Evolutionary conservation across 2,113 vertebrate genomes (phyloP).

Genomic region (Dendropsophus ebraccatus): DNA sequence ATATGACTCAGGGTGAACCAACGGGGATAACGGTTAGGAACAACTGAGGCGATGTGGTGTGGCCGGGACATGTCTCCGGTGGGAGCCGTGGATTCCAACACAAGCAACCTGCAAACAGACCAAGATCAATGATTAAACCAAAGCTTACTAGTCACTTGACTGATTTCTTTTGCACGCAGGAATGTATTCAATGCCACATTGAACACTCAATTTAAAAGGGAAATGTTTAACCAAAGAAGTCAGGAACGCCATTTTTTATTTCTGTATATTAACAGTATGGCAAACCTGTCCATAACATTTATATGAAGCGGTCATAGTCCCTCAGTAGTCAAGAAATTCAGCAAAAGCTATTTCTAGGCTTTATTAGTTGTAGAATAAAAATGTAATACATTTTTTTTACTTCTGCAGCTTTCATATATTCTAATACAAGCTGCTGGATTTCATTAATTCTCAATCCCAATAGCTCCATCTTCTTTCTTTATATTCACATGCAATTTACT

Average conservation of each 20-base stretch:
- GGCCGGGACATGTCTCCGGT: constrained; percentile 91
- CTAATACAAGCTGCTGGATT: too few relatives aligned
- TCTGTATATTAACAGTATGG: too few relatives aligned
- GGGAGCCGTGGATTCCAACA: constrained; percentile 94
- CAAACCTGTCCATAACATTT: too few relatives aligned
- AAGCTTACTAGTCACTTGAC: neutral
- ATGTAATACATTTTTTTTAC: too few relatives aligned
- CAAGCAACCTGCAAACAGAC: constrained; percentile 84
- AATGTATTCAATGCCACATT: neutral
- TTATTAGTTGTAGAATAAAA: too few relatives aligned
- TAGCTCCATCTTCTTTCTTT: too few relatives aligned
- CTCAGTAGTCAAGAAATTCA: too few relatives aligned
- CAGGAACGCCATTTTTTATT: neutral
- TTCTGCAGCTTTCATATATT: too few relatives aligned
- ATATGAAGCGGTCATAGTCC: too few relatives aligned
- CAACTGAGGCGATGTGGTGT: constrained; percentile 97
- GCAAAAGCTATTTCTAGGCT: too few relatives aligned
- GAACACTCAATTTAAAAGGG: neutral
- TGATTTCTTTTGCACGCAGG: neutral
- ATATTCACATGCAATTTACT: too few relatives aligned
- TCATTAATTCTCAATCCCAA: too few relatives aligned
- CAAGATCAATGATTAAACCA: constrained; percentile 20
- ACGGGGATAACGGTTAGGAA: constrained; percentile 94
- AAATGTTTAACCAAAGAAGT: neutral
- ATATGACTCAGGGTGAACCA: constrained; percentile 97